These are phyloP conservation scores for Myiagra hebetior DNA, from an alignment of 2,113 vertebrate genomes.

Conservation along the genomic window DNA sequence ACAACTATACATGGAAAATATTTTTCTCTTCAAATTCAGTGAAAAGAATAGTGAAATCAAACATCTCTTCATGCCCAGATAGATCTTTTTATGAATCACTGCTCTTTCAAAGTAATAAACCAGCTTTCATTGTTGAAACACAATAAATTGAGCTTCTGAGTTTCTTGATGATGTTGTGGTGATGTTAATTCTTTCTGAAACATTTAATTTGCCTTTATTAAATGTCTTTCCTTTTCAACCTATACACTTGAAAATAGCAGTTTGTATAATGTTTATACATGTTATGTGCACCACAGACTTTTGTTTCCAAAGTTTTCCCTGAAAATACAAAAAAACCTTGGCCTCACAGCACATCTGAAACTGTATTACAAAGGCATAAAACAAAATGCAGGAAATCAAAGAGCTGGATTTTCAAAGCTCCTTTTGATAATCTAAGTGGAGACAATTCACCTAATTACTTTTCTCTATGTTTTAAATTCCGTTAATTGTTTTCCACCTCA, in stretches of 20 bases:
- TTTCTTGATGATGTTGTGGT: background rate
- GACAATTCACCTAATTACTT: background rate
- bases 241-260: background rate
- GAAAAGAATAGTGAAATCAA: background rate
- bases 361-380: background rate
- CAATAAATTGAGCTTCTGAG: background rate
- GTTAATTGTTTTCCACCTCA: background rate
- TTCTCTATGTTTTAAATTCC: background rate
- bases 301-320: background rate
- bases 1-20: background rate
- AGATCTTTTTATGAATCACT: background rate
- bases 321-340: background rate
- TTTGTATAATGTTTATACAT: background rate
- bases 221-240: background rate
- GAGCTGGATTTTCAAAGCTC: background rate
- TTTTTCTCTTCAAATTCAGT: background rate
- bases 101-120: background rate
- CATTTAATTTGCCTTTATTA: background rate
- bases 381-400: background rate
- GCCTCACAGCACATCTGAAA: background rate
- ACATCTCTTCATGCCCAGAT: background rate
- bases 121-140: background rate
- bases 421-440: constrained; percentile 9
- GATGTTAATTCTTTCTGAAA: background rate
- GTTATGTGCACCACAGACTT: background rate